These are phyloP conservation scores for Psococerastis gibbosa DNA, from an alignment of 2,888 invertebrate genomes.

Conservation along the genomic window DNA sequence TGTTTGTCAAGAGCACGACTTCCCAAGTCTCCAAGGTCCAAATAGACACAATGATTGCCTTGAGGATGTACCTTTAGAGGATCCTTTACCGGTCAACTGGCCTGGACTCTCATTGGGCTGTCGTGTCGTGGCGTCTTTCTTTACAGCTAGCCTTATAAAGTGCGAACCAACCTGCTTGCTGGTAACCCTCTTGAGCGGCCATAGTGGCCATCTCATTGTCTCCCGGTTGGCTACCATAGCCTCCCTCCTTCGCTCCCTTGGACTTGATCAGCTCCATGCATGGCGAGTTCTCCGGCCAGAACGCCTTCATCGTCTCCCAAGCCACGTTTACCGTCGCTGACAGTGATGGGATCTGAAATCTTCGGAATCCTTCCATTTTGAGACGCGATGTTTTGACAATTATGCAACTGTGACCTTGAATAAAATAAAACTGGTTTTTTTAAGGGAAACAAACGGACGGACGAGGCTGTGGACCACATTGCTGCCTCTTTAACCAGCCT, in stretches of 20 bases:
- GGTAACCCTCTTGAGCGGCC: slow-evolving; percentile 1
- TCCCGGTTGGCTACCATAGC: slow-evolving; percentile 21
- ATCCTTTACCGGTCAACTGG: no score
- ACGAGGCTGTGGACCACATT: no score
- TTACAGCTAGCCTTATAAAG: neutral
- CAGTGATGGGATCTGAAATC: slow-evolving; percentile 48
- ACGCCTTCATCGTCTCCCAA: slow-evolving; percentile 60
- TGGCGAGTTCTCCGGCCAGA: slow-evolving; percentile 46
- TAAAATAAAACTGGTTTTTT: no score
- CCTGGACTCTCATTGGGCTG: no score
- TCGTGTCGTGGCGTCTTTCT: no score
- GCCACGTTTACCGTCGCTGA: slow-evolving; percentile 63
- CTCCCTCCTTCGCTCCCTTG: slow-evolving; percentile 13
- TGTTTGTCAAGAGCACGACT: no score
- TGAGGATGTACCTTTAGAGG: no score
- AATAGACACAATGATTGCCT: no score
- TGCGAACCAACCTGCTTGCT: neutral
- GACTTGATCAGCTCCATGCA: slow-evolving; percentile 26
- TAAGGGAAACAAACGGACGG: no score
- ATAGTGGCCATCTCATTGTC: slow-evolving; percentile 26
- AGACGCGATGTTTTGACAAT: slow-evolving; percentile 34
- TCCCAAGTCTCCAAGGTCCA: no score
- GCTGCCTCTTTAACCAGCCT: no score
- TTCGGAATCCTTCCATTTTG: slow-evolving; percentile 32
- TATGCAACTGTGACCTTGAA: no score